phyloP scores from a whole-genome alignment of 2,113 vertebrate genomes.

The Phrynosoma blainvillii region DNA sequence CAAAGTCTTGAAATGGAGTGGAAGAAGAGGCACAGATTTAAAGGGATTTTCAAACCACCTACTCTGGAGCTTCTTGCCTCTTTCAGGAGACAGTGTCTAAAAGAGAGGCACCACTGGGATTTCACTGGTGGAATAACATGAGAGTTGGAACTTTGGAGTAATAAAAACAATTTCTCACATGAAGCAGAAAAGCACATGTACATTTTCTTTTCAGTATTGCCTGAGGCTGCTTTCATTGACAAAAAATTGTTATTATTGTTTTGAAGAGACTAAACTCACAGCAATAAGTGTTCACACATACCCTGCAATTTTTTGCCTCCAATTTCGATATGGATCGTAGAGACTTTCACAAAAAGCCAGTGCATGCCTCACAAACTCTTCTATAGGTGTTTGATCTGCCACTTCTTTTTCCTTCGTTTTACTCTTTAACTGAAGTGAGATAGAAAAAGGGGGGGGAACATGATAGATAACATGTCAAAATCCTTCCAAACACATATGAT shows the following conservation, averaged over 20 bases:
- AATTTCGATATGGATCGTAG: slow-evolving; percentile 95
- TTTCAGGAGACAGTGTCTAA: background rate
- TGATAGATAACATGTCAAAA: slow-evolving; percentile 4
- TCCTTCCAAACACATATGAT: background rate
- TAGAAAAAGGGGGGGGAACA: slow-evolving; percentile 12
- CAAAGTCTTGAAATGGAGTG: too few species aligned
- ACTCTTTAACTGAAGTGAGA: slow-evolving; percentile 87
- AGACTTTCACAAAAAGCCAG: slow-evolving; percentile 97
- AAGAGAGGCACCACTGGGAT: background rate
- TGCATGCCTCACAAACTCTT: slow-evolving; percentile 96
- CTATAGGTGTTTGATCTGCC: slow-evolving; percentile 90
- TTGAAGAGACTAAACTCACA: slow-evolving; percentile 12
- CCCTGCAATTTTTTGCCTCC: slow-evolving; percentile 92
- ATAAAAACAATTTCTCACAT: background rate
- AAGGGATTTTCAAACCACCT: too few species aligned
- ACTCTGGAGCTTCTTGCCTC: too few species aligned
- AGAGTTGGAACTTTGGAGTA: too few species aligned
- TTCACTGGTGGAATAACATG: background rate
- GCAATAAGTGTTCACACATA: slow-evolving; percentile 64
- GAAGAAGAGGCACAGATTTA: too few species aligned
- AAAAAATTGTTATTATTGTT: background rate
- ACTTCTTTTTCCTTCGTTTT: slow-evolving; percentile 98
- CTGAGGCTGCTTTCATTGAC: background rate
- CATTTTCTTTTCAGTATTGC: background rate
- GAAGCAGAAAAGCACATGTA: background rate